A percentile compares a stretch with the other conserved stretches of the same genome.
phyloP scores from a whole-genome alignment of 2,113 vertebrate species.

The Pipa parva region DNA sequence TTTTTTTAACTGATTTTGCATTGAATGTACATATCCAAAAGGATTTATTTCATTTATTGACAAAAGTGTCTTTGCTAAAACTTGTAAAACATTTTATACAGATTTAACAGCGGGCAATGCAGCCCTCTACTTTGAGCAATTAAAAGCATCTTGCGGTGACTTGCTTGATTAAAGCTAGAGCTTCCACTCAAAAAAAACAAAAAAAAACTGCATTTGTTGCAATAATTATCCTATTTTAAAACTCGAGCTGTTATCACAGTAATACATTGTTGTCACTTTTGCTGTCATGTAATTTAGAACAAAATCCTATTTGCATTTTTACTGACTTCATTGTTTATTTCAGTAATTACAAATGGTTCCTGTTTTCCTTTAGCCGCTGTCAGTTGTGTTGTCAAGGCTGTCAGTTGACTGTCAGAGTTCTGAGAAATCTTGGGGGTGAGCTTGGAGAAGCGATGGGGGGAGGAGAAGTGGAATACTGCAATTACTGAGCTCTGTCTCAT shows the following conservation, averaged over 20 bases:
- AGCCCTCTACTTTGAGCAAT: slow-evolving; percentile 64
- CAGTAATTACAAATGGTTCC: slow-evolving; percentile 19
- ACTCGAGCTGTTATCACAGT: slow-evolving; percentile 52
- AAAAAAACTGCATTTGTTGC: slow-evolving; percentile 72
- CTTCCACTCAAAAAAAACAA: slow-evolving; percentile 65
- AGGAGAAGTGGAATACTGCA: background rate
- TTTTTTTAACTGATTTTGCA: too few species aligned
- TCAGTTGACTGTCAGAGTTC: background rate
- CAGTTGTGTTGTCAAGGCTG: background rate
- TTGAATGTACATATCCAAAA: too few species aligned
- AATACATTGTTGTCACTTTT: slow-evolving; percentile 60
- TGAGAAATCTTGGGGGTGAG: background rate
- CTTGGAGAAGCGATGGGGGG: background rate
- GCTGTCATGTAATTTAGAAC: slow-evolving; percentile 57
- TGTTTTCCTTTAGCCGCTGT: slow-evolving; percentile 2
- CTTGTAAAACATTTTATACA: too few species aligned
- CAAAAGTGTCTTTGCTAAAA: too few species aligned
- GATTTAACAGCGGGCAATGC: too few species aligned
- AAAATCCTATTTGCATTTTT: slow-evolving; percentile 1
- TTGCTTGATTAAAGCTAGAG: slow-evolving; percentile 66
- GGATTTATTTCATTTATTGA: too few species aligned
- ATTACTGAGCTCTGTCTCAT: background rate
- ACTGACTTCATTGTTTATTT: slow-evolving; percentile 14
- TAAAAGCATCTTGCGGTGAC: slow-evolving; percentile 60
- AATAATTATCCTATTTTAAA: slow-evolving; percentile 63